These are phyloP conservation scores for Leptosomus discolor DNA, from an alignment of 2,113 vertebrate genomes.

Conservation along the genomic window DNA sequence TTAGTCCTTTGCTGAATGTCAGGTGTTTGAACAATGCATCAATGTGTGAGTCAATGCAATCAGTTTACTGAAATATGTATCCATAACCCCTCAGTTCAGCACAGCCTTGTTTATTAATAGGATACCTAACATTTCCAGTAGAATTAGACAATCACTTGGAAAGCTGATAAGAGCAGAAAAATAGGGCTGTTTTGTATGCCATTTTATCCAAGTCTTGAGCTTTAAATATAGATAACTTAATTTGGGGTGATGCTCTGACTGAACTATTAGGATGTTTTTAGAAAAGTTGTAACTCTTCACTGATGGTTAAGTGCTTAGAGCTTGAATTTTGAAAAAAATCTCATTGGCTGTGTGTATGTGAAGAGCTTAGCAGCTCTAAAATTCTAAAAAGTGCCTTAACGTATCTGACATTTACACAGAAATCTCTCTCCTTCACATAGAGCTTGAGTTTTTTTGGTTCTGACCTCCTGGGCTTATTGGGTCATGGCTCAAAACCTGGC, in stretches of 20 bases:
- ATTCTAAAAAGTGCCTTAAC: neutral
- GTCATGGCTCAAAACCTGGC: neutral
- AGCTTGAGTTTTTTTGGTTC: neutral
- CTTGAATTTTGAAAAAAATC: neutral
- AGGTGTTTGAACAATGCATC: neutral
- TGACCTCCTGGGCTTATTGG: neutral
- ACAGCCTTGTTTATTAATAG: neutral
- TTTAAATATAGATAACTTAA: neutral
- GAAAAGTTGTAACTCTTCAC: neutral
- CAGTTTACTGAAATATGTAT: neutral
- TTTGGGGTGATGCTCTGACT: neutral
- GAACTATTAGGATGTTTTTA: neutral
- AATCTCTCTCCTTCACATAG: neutral
- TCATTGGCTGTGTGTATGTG: neutral
- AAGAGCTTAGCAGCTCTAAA: neutral
- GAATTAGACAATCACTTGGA: neutral
- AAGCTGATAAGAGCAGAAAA: neutral
- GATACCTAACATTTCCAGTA: neutral
- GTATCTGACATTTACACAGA: neutral
- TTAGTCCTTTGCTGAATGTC: neutral
- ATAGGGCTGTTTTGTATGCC: neutral
- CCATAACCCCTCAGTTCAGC: neutral
- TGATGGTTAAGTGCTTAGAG: neutral
- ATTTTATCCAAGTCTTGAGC: neutral
- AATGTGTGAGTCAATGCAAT: neutral